A percentile compares a stretch with the other conserved stretches of the same genome.
Evolutionary conservation across 2,113 vertebrate species (phyloP).

Genomic region (Potamarius usumacintae): DNA sequence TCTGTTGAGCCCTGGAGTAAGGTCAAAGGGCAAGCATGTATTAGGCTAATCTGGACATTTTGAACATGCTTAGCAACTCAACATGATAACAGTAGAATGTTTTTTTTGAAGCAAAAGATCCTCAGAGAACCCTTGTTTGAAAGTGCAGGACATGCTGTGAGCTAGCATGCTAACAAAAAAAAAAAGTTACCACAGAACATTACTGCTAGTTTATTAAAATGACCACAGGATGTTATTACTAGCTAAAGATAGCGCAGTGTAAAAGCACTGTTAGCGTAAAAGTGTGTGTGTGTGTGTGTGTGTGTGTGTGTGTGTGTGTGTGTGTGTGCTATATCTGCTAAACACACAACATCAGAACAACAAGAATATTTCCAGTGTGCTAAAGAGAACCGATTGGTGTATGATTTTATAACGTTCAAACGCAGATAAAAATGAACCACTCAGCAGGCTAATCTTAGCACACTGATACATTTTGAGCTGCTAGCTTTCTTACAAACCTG

Average conservation of each 20-base stretch:
- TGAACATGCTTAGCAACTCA: not conserved
- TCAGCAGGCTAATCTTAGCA: not conserved
- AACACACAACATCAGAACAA: too few relatives aligned
- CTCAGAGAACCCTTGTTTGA: not conserved
- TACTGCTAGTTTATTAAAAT: not conserved
- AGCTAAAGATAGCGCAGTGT: not conserved
- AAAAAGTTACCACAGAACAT: not conserved
- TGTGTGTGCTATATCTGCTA: not conserved
- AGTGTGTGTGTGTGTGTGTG: not conserved
- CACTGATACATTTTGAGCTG: not conserved
- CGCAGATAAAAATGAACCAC: not conserved
- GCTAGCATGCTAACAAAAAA: not conserved
- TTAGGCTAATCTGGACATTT: not conserved
- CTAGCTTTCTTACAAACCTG: not conserved
- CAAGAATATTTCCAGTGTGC: not conserved
- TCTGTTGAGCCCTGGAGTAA: slow-evolving; percentile 85
- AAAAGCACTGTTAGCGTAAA: too few relatives aligned
- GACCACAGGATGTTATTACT: not conserved
- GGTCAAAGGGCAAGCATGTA: slow-evolving; percentile 7
- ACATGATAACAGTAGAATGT: not conserved
- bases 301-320: not conserved
- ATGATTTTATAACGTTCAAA: not conserved
- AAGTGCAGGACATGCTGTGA: not conserved
- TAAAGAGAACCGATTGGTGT: not conserved
- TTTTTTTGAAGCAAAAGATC: not conserved